Percentiles rank a stretch among this genome's conserved stretches.
Evolutionary conservation across 2,797 vertebrate species (phyloP).

Genomic region (Dicrostonyx torquatus): DNA sequence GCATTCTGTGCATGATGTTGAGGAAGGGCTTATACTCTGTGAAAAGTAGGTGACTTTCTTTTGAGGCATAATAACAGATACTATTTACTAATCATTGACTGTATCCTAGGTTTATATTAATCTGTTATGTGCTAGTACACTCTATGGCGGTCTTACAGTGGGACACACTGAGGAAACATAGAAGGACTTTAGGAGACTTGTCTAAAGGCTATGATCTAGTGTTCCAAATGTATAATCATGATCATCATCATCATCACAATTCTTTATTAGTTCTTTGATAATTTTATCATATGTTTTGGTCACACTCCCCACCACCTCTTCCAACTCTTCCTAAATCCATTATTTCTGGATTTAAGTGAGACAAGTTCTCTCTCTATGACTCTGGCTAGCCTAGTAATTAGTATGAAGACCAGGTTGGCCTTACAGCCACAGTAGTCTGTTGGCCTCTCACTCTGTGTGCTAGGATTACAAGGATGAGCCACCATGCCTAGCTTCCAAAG

Average conservation of each 20-base stretch:
- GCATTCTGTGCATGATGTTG: not conserved
- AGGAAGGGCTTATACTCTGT: not conserved
- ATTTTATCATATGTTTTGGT: not conserved
- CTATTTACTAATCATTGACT: not conserved
- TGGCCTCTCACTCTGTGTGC: not conserved
- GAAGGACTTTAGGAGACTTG: slow-evolving; percentile 2
- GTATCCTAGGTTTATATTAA: not conserved
- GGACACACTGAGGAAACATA: not conserved
- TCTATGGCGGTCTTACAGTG: not conserved
- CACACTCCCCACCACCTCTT: too few species aligned
- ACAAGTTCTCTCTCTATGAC: not conserved
- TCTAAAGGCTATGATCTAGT: not conserved
- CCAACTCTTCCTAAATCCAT: too few species aligned
- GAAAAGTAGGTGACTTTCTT: not conserved
- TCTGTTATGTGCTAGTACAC: not conserved
- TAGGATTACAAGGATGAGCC: not conserved
- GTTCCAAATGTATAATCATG: not conserved
- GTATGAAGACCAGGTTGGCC: not conserved
- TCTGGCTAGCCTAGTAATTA: not conserved
- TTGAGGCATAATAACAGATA: not conserved
- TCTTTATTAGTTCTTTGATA: not conserved
- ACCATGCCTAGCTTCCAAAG: not conserved
- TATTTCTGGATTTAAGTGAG: not conserved
- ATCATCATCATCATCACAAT: not conserved
- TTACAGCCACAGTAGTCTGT: not conserved